Evolutionary conservation across 2,797 vertebrate genomes (phyloP).

Genomic region (Chrysolophus pictus): DNA sequence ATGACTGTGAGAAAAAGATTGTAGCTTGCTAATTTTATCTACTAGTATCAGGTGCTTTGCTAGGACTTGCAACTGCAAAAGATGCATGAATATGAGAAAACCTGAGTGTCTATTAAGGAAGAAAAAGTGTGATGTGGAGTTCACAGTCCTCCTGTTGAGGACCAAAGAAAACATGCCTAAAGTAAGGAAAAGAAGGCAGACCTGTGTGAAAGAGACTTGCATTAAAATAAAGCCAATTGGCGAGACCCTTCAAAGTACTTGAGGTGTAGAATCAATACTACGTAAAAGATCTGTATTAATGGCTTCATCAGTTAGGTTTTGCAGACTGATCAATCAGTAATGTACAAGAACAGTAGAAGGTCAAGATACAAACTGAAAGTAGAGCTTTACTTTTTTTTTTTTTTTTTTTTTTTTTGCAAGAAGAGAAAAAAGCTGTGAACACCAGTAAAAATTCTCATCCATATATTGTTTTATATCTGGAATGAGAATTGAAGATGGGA

Average conservation of each 20-base stretch:
- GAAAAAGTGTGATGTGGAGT: background rate
- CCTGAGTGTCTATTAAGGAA: background rate
- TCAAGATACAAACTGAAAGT: background rate
- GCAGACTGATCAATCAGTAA: background rate
- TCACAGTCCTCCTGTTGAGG: background rate
- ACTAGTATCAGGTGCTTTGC: background rate
- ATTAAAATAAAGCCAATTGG: background rate
- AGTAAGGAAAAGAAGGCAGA: constrained; percentile 1
- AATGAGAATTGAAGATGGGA: background rate
- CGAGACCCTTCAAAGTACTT: background rate
- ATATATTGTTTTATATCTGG: background rate
- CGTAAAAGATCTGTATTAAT: background rate
- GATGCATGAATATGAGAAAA: background rate
- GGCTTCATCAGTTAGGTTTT: background rate
- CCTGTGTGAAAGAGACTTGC: background rate
- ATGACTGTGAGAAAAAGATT: background rate
- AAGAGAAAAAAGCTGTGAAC: background rate
- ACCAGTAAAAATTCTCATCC: background rate
- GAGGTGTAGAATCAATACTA: background rate
- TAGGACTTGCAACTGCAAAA: background rate
- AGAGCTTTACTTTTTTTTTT: background rate
- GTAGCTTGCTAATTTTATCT: background rate
- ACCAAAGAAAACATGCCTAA: background rate
- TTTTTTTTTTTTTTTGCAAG: background rate
- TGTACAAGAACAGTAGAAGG: background rate